These are phyloP conservation scores for Synergus gifuensis DNA, from an alignment of 2,888 invertebrate genomes.

Conservation along the genomic window DNA sequence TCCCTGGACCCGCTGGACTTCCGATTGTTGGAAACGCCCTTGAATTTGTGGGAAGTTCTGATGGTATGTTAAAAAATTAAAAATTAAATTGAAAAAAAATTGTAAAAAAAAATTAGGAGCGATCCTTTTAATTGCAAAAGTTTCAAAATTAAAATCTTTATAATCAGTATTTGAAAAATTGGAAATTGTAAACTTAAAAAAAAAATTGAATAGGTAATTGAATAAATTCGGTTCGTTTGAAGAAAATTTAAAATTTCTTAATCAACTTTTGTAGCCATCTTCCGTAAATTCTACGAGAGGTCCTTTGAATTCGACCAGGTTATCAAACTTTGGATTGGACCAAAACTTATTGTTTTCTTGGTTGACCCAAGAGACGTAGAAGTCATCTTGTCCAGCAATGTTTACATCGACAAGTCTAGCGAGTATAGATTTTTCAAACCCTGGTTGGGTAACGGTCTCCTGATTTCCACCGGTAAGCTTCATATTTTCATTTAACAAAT, in stretches of 20 bases:
- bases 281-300: constrained; percentile 81
- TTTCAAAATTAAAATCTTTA: not conserved
- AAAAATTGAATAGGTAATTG: too few relatives aligned
- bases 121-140: too few relatives aligned
- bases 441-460: constrained; percentile 90
- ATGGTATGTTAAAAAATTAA: constrained; percentile 80
- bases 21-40: constrained; percentile 88
- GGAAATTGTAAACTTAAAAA: too few relatives aligned
- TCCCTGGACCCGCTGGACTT: constrained; percentile 86
- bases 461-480: constrained; percentile 86
- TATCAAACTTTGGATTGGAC: constrained; percentile 87
- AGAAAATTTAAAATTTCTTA: not conserved
- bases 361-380: constrained; percentile 89
- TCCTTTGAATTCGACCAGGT: constrained; percentile 81
- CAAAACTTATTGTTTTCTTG: constrained; percentile 86
- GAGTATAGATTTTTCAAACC: constrained; percentile 91
- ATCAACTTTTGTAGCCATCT: constrained; percentile 82
- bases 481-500: not conserved
- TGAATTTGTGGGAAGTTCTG: constrained; percentile 86
- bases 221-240: not conserved
- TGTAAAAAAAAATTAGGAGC: too few relatives aligned
- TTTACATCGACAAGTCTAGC: constrained; percentile 88
- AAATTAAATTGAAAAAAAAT: too few relatives aligned
- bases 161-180: not conserved
- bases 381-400: constrained; percentile 87